Conservation (phyloP, 2,888 invertebrate species). For the Norana najaformis region DNA sequence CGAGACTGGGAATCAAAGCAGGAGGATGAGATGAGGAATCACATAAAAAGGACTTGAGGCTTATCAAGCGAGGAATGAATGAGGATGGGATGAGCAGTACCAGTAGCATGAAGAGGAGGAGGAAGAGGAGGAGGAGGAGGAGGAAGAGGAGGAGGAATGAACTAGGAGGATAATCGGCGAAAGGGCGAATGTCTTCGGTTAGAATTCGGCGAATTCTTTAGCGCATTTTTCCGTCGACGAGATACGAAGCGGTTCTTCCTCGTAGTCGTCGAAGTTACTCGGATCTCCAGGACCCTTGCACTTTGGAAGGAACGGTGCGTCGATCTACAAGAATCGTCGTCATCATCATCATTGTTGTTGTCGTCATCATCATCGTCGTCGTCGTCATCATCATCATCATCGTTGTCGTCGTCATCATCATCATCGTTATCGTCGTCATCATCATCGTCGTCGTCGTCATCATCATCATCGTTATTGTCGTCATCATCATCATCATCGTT, state of each 20-base stretch:
- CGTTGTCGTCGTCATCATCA: neutral
- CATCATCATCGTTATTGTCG: too few relatives aligned
- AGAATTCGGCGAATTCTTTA: conserved; percentile 96
- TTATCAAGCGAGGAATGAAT: neutral
- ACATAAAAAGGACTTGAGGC: neutral
- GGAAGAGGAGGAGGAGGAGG: too few relatives aligned
- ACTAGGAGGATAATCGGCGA: neutral
- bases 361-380: neutral
- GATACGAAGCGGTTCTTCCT: conserved; percentile 95
- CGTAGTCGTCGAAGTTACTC: conserved; percentile 98
- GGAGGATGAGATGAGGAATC: neutral
- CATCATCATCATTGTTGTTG: neutral
- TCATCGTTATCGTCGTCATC: neutral
- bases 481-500: too few relatives aligned
- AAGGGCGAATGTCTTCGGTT: neutral
- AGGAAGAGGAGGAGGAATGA: neutral
- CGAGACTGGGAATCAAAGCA: neutral
- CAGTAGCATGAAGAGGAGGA: too few relatives aligned
- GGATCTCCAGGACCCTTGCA: conserved; percentile 97
- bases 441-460: too few relatives aligned
- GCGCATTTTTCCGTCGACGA: conserved; percentile 97
- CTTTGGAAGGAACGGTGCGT: conserved; percentile 95
- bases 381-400: neutral
- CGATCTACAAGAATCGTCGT: conserved; percentile 68
- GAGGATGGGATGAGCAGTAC: too few relatives aligned